A percentile compares a stretch with the other conserved stretches of the same genome.
Conservation (phyloP, 2,797 vertebrate species). For the Thamnophis elegans region DNA sequence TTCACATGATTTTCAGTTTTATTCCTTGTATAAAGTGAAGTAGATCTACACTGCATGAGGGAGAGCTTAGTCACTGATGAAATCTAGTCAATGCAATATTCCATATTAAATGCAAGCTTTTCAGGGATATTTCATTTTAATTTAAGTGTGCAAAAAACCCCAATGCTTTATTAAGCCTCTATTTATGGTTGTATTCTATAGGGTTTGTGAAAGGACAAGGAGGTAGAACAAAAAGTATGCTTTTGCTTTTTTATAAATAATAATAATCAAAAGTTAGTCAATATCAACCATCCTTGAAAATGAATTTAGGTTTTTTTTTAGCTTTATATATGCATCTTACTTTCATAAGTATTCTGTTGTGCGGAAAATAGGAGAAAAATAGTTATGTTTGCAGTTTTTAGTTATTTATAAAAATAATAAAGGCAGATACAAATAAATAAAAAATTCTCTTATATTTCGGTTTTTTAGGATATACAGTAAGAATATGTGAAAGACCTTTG, state of each 20-base stretch:
- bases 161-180: not conserved
- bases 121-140: not conserved
- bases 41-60: not conserved
- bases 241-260: not conserved
- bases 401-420: not conserved
- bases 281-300: not conserved
- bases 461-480: conserved; percentile 32
- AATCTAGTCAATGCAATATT: not conserved
- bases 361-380: not conserved
- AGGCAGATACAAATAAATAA: not conserved
- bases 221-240: not conserved
- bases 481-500: conserved; percentile 41
- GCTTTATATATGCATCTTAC: not conserved
- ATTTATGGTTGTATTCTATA: not conserved
- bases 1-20: not conserved
- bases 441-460: not conserved
- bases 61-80: not conserved
- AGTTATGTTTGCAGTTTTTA: not conserved
- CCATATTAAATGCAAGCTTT: not conserved
- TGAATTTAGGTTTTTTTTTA: not conserved
- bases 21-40: not conserved
- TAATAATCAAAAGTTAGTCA: not conserved
- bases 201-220: not conserved
- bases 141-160: not conserved
- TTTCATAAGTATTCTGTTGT: not conserved